phyloP scores from a whole-genome alignment of 2,797 vertebrate species.

The Aselliscus stoliczkanus region DNA sequence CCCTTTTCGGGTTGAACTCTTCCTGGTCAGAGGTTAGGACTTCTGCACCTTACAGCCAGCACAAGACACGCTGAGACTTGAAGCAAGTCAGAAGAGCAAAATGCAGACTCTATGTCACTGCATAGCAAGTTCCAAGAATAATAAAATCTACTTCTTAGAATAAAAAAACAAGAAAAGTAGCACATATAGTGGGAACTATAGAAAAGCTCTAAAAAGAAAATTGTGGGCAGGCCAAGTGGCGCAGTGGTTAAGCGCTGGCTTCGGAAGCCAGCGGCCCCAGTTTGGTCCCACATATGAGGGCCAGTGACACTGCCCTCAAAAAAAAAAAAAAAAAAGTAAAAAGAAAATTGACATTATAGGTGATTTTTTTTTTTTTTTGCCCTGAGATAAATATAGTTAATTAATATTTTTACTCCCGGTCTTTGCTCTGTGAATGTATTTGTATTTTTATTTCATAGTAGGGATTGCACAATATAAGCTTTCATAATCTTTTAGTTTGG shows the following conservation, averaged over 20 bases:
- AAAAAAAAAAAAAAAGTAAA: neutral
- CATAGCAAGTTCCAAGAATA: slow-evolving; percentile 22
- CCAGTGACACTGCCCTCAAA: too few relatives aligned
- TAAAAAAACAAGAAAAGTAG: too few relatives aligned
- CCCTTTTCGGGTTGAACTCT: neutral
- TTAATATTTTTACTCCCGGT: neutral
- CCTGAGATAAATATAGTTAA: neutral
- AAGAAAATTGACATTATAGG: neutral
- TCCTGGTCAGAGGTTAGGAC: neutral
- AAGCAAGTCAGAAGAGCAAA: slow-evolving; percentile 8
- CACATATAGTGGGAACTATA: neutral
- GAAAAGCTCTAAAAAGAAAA: neutral
- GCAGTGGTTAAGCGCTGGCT: too few relatives aligned
- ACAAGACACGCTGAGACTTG: neutral
- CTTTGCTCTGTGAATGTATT: neutral
- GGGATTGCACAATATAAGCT: neutral
- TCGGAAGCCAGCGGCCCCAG: too few relatives aligned
- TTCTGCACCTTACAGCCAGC: neutral
- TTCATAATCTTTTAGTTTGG: neutral
- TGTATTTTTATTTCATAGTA: neutral
- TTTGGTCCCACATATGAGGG: too few relatives aligned
- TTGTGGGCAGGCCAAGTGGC: too few relatives aligned
- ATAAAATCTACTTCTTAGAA: slow-evolving; percentile 73
- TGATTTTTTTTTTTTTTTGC: neutral
- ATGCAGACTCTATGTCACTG: neutral